Base-by-base conservation (phyloP, 2,797 vertebrate genomes). In the Sciurus vulgaris region DNA sequence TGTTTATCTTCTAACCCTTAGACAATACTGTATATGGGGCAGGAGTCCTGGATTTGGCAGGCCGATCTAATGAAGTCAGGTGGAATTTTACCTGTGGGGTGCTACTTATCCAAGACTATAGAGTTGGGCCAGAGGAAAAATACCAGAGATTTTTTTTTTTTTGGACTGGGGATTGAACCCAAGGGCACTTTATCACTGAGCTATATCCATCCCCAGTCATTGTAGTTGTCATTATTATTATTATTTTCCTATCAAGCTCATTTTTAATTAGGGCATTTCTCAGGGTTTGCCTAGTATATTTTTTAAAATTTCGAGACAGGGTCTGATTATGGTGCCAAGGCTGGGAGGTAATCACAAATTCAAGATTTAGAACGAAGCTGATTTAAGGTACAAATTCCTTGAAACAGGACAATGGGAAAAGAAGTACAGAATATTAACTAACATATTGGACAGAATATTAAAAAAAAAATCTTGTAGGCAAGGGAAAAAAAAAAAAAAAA, bases 41-140 rank as follows among this genome's bases (percentile, higher is more conserved):
- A 44, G n/a, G 8, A 9, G 4, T 92, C 15, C n/a, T 77, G 56
- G 26, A 88, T 33, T 65, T 82, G 33, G n/a, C 26, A 91, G 70
- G 38, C 10, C 13, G 61, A 11, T 56, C n/a, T 72, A 88, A 41
- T 81, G 28, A 12, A 83, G 5, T 20, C 85, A 86, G 56, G 30
- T 65, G 38, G 72, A 78, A 18, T 94, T 95, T 86, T 92, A 70
- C 49, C 26, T 44, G 26, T 87, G 17, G 63, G 51, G 14, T 79
- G 70, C 70, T 94, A 83, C 30, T 96, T 94, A 91, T 70, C n/a
- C n/a, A 78, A 65, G 47, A 51, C 30, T 26, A 26, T 73, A n/a
- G 49, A 78, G 7, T 44, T 51, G 24, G 13, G 47, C 7, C 38
- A 79, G 47, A 81, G 44, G n/a, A 35, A 85, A 84, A 73, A 86